Percentiles rank a stretch among this genome's conserved stretches.
These are phyloP conservation scores for Idaea biselata DNA, from an alignment of 2,888 invertebrate species.

Conservation along the genomic window DNA sequence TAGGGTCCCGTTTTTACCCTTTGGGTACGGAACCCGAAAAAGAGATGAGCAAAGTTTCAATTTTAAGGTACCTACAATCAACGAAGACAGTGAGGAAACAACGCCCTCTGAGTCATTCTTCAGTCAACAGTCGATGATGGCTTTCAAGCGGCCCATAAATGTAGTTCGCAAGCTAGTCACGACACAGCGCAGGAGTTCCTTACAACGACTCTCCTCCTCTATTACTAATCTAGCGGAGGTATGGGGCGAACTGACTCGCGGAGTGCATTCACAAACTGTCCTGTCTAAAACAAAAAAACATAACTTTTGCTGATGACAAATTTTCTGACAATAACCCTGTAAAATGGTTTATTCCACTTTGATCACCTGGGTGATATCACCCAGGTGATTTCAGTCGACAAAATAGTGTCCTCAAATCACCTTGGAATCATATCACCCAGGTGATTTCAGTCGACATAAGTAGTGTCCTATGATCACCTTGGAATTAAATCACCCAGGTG, in stretches of 20 bases:
- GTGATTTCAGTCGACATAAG: no score
- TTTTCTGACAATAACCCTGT: no score
- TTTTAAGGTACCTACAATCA: conserved; percentile 70
- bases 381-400: no score
- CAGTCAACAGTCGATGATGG: conserved; percentile 64
- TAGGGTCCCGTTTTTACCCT: no score
- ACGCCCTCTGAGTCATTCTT: conserved; percentile 59
- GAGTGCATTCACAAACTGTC: conserved; percentile 52
- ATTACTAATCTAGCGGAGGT: conserved; percentile 78
- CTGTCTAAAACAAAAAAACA: conserved; percentile 20
- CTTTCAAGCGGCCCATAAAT: conserved; percentile 69
- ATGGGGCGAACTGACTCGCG: conserved; percentile 50
- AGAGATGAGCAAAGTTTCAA: conserved; percentile 45
- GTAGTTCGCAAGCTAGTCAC: conserved; percentile 78
- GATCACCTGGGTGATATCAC: no score
- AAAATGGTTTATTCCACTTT: no score
- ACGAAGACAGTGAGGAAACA: conserved; percentile 63
- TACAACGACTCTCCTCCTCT: conserved; percentile 74
- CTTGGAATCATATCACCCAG: no score
- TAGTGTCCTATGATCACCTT: no score
- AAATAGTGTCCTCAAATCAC: no score
- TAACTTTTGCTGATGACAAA: conserved; percentile 5
- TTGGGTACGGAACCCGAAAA: no score
- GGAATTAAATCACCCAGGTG: no score
- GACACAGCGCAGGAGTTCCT: conserved; percentile 70